Conservation (phyloP, 2,113 vertebrate genomes). For the Perca flavescens region DNA sequence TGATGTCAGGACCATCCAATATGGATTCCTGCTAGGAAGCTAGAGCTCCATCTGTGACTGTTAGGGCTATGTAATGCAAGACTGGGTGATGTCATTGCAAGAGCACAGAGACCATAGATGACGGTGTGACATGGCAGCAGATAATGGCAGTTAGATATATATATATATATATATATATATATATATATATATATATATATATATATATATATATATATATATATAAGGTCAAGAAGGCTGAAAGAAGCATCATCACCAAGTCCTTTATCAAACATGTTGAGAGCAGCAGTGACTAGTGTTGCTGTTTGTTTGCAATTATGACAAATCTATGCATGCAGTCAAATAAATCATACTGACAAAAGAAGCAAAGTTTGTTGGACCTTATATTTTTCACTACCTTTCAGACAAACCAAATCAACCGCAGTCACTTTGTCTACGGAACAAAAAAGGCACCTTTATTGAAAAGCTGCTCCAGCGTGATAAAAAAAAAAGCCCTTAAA, state of each 20-base stretch:
- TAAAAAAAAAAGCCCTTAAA: slow-evolving; percentile 55
- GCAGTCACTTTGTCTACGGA: slow-evolving; percentile 55
- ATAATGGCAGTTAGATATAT: too few species aligned
- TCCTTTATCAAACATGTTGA: slow-evolving; percentile 21
- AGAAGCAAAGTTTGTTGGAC: slow-evolving; percentile 48
- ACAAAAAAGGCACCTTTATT: slow-evolving; percentile 53
- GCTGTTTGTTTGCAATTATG: background rate
- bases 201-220: too few species aligned
- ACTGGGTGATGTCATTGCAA: slow-evolving; percentile 70
- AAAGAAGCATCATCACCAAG: background rate
- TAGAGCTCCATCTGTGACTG: slow-evolving; percentile 62
- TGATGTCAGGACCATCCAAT: slow-evolving; percentile 76
- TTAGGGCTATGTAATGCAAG: slow-evolving; percentile 73
- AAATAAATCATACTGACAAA: slow-evolving; percentile 47
- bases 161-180: too few species aligned
- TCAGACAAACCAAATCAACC: slow-evolving; percentile 58
- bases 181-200: too few species aligned
- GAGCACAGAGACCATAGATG: slow-evolving; percentile 15
- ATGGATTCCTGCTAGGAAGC: slow-evolving; percentile 70
- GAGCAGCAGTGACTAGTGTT: slow-evolving; percentile 1
- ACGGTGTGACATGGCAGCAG: slow-evolving; percentile 2
- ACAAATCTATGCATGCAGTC: slow-evolving; percentile 41
- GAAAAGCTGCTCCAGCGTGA: slow-evolving; percentile 59
- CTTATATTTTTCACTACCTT: slow-evolving; percentile 22
- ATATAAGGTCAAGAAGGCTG: slow-evolving; percentile 1